These are phyloP conservation scores for Staurois parvus DNA, from an alignment of 2,797 vertebrate genomes.

Conservation along the genomic window DNA sequence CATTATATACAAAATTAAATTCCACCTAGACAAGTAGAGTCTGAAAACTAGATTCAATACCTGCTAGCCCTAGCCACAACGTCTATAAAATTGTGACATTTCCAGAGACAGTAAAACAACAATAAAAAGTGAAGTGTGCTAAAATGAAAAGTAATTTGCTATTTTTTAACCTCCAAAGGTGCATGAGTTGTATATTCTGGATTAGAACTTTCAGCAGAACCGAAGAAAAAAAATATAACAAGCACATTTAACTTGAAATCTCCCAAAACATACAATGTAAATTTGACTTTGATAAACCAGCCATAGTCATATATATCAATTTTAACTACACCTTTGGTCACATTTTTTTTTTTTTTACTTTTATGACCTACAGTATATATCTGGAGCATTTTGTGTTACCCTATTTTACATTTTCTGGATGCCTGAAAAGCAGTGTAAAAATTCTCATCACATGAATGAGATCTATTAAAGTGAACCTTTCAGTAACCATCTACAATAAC, in stretches of 20 bases:
- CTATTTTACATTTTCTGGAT: too few species aligned
- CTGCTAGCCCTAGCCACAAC: background rate
- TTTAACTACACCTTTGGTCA: too few species aligned
- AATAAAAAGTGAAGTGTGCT: background rate
- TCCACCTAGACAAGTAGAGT: slow-evolving; percentile 26
- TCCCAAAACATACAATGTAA: background rate
- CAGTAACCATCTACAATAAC: too few species aligned
- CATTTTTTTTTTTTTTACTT: too few species aligned
- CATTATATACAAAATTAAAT: slow-evolving; percentile 33
- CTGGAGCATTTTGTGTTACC: too few species aligned
- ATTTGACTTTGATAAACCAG: too few species aligned
- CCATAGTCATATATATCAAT: too few species aligned
- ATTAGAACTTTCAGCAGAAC: background rate
- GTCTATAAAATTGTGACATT: slow-evolving; percentile 17
- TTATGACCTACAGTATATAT: too few species aligned
- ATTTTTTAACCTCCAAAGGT: background rate
- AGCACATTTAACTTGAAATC: background rate
- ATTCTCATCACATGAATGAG: too few species aligned
- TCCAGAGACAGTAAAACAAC: slow-evolving; percentile 11
- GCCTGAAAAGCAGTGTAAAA: too few species aligned
- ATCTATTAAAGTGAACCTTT: too few species aligned
- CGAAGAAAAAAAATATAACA: background rate
- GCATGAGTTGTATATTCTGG: background rate
- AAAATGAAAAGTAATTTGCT: slow-evolving; percentile 6
- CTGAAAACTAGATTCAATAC: background rate